These are phyloP conservation scores for Cephalotes varians DNA, from an alignment of 2,888 invertebrate species.

Conservation along the genomic window DNA sequence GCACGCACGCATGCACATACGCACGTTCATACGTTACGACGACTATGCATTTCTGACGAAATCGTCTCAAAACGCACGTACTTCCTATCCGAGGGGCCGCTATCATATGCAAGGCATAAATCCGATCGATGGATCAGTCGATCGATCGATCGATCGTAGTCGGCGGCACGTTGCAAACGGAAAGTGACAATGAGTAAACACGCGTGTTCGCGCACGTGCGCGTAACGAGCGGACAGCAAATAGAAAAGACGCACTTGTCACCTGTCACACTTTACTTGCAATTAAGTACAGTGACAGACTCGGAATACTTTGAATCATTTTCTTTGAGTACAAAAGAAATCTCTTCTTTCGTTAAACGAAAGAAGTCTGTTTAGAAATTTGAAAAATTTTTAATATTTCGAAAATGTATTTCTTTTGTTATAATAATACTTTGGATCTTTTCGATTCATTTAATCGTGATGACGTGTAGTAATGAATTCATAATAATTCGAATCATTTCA, in stretches of 20 bases:
- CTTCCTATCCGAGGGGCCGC: constrained; percentile 60
- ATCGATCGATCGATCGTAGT: constrained; percentile 56
- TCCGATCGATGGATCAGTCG: constrained; percentile 59
- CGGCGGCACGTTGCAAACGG: constrained; percentile 55
- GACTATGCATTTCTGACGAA: too few species aligned
- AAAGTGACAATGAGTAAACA: constrained; percentile 68
- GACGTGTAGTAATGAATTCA: background rate
- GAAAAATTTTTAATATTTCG: background rate
- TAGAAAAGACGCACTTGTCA: constrained; percentile 20
- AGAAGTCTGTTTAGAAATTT: background rate
- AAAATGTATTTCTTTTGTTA: background rate
- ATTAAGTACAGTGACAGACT: background rate
- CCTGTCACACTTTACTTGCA: constrained; percentile 6
- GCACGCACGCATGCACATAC: constrained; percentile 23
- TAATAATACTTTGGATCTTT: background rate
- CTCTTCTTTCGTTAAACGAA: background rate
- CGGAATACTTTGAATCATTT: background rate
- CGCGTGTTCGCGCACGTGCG: constrained; percentile 67
- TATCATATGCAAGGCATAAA: constrained; percentile 16
- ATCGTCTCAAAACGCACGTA: background rate
- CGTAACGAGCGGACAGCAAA: constrained; percentile 61
- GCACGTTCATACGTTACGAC: background rate
- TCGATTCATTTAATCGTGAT: background rate
- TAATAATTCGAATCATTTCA: background rate
- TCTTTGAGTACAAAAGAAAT: background rate